Evolutionary conservation across 2,888 invertebrate species (phyloP), one percentile per base, ranked within the genome.

Genomic region (Noctuana brunneofusca): DNA sequence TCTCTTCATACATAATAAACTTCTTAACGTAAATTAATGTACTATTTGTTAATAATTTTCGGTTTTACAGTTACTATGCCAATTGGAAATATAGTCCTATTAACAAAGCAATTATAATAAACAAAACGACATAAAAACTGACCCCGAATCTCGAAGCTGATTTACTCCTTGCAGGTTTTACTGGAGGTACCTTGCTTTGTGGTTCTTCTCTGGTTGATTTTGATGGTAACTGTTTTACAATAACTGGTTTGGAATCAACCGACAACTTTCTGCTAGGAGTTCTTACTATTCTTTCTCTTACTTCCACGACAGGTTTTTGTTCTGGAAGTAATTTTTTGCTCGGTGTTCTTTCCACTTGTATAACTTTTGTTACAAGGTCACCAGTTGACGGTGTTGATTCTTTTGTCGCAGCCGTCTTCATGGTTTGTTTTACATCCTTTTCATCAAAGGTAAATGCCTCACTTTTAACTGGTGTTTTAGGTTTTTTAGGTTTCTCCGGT

Each of bases 101-200:
- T 75, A 89, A 81, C 76, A 89, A 86, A 85, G 86, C 84, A 71
- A 86, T 69, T 72, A 87, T 75, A 69, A 86, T 74, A 80, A 87
- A 69, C 74, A 89, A 74, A 81, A 84, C 85, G 71, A 87, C 70
- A 75, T 81, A 85, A 75, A 85, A 84, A 90, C 91, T 89, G 88
- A 91, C 91, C 90, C 84, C 89, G 71, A 90, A 79, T 84, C 91
- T 86, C 69, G 89, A 81, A 69, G 90, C 87, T 55, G 92, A 91
- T 83, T 91, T 92, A 72, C 91, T 91, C 71, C 92, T 77, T 65
- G 88, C 89, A 65, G 92, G 92, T 78, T 92, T 92, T 41, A 91
- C 80, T 46, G 92, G 92, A 58, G 90, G 87, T 20, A 78, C 74
- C 74, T 80, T 86, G 65, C 69, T 77, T 71, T 83, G 83, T 63